Percentiles rank a stretch among this genome's conserved stretches.
These are phyloP conservation scores for Pangasius mekongensis DNA, from an alignment of 2,797 vertebrate species.

Conservation along the genomic window DNA sequence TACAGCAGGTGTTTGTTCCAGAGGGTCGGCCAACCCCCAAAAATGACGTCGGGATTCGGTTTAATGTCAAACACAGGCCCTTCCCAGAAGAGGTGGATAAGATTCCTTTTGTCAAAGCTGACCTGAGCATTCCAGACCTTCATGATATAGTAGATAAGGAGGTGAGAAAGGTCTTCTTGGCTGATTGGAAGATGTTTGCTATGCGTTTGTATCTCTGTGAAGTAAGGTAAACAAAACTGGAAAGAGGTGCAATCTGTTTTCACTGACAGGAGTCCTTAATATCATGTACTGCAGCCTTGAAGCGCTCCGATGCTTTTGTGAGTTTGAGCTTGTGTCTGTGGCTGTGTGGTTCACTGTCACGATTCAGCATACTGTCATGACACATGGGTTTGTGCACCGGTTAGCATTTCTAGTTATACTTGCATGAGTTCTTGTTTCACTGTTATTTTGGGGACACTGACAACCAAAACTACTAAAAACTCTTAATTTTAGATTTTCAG, in stretches of 20 bases:
- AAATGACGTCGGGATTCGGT: slow-evolving; percentile 81
- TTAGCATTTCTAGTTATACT: not conserved
- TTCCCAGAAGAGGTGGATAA: slow-evolving; percentile 91
- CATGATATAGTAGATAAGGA: slow-evolving; percentile 83
- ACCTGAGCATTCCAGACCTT: slow-evolving; percentile 88
- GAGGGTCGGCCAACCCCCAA: slow-evolving; percentile 77
- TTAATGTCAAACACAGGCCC: slow-evolving; percentile 82
- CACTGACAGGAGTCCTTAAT: slow-evolving; percentile 37
- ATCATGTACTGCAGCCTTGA: not conserved
- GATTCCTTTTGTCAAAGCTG: slow-evolving; percentile 88
- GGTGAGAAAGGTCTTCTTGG: slow-evolving; percentile 69
- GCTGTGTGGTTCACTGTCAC: slow-evolving; percentile 4
- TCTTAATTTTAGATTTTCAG: not conserved
- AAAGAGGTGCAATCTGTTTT: slow-evolving; percentile 35
- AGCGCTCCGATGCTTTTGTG: slow-evolving; percentile 23
- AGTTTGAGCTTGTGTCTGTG: slow-evolving; percentile 29
- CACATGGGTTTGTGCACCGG: not conserved
- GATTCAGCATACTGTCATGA: not conserved
- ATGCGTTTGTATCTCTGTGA: not conserved
- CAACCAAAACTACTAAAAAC: not conserved
- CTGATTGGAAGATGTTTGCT: not conserved
- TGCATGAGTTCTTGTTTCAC: not conserved
- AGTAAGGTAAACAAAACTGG: not conserved
- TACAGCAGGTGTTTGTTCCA: slow-evolving; percentile 80
- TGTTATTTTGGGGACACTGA: not conserved